Percentiles rank a stretch among this genome's conserved stretches.
phyloP scores from a whole-genome alignment of 2,888 invertebrate genomes.

The Microplitis manilae region DNA sequence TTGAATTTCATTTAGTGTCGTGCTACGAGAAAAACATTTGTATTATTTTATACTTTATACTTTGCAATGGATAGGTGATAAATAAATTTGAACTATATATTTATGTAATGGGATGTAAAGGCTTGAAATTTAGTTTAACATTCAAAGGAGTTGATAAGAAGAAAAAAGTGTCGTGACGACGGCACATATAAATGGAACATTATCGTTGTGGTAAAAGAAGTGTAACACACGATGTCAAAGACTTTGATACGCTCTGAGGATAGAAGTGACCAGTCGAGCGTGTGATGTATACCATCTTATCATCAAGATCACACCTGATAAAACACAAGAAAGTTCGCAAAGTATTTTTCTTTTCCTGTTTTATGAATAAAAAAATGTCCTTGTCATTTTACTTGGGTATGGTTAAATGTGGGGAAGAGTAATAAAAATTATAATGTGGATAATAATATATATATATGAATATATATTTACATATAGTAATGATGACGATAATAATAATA shows the following conservation, averaged over 20 bases:
- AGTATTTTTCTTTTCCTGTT: neutral
- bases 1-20: neutral
- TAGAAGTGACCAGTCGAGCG: conserved; percentile 46
- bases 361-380: conserved; percentile 1
- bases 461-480: conserved; percentile 22
- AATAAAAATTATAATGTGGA: conserved; percentile 13
- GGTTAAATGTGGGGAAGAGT: neutral
- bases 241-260: conserved; percentile 43
- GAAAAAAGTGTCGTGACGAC: conserved; percentile 28
- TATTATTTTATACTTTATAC: neutral
- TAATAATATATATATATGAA: neutral
- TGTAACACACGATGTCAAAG: conserved; percentile 43
- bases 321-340: neutral
- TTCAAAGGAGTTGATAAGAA: neutral
- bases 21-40: neutral
- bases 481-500: conserved; percentile 11
- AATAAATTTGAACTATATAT: neutral
- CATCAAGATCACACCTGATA: conserved; percentile 17
- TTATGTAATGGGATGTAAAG: conserved; percentile 5
- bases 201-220: conserved; percentile 42
- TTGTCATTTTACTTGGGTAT: neutral
- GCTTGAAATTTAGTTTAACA: neutral
- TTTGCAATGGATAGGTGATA: neutral
- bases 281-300: conserved; percentile 44
- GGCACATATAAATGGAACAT: conserved; percentile 54